Evolutionary conservation across 2,797 vertebrate genomes (phyloP).

Genomic region (Acipenser ruthenus): DNA sequence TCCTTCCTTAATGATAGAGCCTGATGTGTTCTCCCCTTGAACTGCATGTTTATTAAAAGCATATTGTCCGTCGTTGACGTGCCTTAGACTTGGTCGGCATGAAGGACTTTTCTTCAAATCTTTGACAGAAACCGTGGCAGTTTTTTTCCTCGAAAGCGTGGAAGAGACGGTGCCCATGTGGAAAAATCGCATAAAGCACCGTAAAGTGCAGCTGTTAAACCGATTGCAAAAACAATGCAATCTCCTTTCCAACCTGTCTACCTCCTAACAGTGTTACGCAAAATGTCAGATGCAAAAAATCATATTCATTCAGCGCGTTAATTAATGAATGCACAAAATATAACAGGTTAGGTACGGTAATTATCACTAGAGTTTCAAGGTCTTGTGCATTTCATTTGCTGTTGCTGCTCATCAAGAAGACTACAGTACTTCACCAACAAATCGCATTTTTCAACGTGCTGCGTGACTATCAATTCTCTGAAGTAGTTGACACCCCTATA

Average conservation of each 20-base stretch:
- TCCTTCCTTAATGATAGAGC: slow-evolving; percentile 27
- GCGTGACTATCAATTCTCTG: too few species aligned
- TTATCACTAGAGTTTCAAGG: background rate
- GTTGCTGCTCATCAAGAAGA: background rate
- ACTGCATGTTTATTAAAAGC: slow-evolving; percentile 24
- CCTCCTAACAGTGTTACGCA: too few species aligned
- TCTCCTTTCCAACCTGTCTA: too few species aligned
- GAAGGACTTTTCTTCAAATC: slow-evolving; percentile 10
- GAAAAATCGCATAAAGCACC: slow-evolving; percentile 10
- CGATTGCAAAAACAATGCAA: background rate
- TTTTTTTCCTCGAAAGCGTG: slow-evolving; percentile 31
- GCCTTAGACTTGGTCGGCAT: slow-evolving; percentile 7
- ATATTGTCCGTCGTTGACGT: slow-evolving; percentile 13
- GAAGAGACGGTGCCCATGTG: slow-evolving; percentile 41
- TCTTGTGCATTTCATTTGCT: background rate
- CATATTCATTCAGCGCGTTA: too few species aligned
- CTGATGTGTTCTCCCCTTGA: slow-evolving; percentile 21
- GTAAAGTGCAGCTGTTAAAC: slow-evolving; percentile 4
- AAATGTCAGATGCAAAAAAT: too few species aligned
- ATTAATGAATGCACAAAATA: too few species aligned
- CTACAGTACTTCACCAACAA: background rate
- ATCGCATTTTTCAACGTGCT: background rate
- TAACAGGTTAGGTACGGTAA: too few species aligned
- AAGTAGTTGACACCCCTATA: background rate
- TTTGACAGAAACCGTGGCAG: slow-evolving; percentile 27